Evolutionary conservation across 2,113 vertebrate genomes (phyloP), one percentile per base, ranked within the genome.

Genomic region (Hiodon tergisus): DNA sequence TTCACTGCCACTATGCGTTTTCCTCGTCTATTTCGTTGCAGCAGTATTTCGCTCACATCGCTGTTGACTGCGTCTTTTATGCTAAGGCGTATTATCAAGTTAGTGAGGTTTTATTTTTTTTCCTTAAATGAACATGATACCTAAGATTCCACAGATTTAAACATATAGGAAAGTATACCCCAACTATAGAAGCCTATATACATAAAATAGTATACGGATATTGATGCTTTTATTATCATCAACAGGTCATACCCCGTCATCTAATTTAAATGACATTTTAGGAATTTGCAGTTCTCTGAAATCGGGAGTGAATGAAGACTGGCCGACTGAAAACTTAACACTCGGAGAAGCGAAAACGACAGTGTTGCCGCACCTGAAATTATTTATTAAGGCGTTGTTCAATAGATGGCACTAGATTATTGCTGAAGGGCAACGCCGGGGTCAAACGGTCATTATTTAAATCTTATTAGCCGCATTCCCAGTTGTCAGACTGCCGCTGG

Each of bases 341-440:
- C 31, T 31, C 58, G 58, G 70, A 60, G 55, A 46, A 47, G 55
- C 53, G 11, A 8, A 7, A 47, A 14, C 13, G 73, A 17, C 11
- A 68, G 7, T 7, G 48, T 51, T 68, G 46, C 53, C 0, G 17
- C 65, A 58, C 6, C 9, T 48, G 63, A 50, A 47, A 65, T 78
- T 58, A 53, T 87, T 85, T 87, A 51, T 77, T 81, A 60, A 63
- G 17, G 83, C 85, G 51, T 50, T 69, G 53, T 86, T 94, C 92
- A 89, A 90, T 93, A 94, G 93, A 88, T 92, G 93, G 92, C 93
- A 93, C 88, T 89, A 84, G 90, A 87, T 89, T 88, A 91, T 89
- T 90, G 84, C 79, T 71, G 88, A 86, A 86, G 82, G 78, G 81
- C 83, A 86, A n/a, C 76, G 67, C 78, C 59, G 68, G 52, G 78